phyloP scores from a whole-genome alignment of 2,113 vertebrate species.

The Oreochromis aureus region DNA sequence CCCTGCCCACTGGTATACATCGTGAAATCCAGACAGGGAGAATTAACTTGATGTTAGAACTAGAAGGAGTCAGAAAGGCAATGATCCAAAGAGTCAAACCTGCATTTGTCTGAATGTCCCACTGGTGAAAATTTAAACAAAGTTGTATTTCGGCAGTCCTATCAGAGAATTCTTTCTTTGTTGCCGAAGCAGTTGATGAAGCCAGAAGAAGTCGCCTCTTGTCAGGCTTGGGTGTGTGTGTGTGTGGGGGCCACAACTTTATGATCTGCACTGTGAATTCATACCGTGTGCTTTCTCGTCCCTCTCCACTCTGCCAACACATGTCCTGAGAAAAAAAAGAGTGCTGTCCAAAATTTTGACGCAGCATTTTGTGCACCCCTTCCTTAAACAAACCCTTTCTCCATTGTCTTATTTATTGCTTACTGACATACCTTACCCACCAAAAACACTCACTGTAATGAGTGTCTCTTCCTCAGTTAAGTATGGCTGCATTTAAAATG shows the following conservation, averaged over 20 bases:
- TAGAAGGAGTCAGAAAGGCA: background rate
- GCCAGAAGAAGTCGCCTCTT: background rate
- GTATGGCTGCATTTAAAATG: background rate
- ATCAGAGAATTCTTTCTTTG: background rate
- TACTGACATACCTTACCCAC: background rate
- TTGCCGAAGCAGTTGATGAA: background rate
- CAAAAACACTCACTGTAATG: background rate
- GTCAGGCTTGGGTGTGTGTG: background rate
- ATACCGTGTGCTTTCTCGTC: background rate
- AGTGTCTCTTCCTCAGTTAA: constrained; percentile 1
- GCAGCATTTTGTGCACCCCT: background rate
- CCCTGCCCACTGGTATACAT: background rate
- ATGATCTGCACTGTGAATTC: background rate
- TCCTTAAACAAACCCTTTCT: background rate
- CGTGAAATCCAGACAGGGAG: background rate
- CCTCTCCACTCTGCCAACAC: background rate
- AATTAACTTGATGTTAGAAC: background rate
- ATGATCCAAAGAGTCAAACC: background rate
- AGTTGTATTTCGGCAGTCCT: background rate
- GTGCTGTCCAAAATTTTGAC: background rate
- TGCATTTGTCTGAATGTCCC: background rate
- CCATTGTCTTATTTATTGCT: background rate
- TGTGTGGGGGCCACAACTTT: background rate
- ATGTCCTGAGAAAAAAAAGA: background rate
- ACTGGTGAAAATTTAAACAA: background rate